phyloP scores from a whole-genome alignment of 2,797 vertebrate genomes.

The Anas acuta region DNA sequence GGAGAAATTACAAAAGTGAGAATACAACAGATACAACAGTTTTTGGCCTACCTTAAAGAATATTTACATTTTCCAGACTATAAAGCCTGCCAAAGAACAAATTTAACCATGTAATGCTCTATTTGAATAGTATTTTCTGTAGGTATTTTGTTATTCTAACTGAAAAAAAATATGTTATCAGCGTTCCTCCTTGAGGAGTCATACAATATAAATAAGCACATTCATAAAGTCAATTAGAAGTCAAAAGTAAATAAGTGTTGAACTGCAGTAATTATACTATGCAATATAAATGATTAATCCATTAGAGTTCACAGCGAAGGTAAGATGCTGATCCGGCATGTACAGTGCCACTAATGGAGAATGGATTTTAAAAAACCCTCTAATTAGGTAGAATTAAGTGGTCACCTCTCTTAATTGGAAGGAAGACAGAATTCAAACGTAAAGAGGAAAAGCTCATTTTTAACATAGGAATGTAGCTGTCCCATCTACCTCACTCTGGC shows the following conservation, averaged over 20 bases:
- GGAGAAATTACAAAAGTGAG: not conserved
- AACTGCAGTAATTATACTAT: constrained; percentile 39
- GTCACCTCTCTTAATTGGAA: constrained; percentile 30
- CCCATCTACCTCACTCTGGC: not conserved
- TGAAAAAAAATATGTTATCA: not conserved
- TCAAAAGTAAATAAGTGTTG: constrained; percentile 67
- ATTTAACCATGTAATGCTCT: rapidly evolving
- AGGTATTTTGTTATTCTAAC: not conserved
- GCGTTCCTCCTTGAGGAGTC: not conserved
- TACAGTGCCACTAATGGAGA: not conserved
- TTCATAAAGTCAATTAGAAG: constrained; percentile 61
- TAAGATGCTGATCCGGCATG: not conserved
- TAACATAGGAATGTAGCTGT: not conserved
- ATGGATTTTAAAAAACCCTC: not conserved
- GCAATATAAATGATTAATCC: constrained; percentile 42
- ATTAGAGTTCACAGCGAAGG: constrained; percentile 28
- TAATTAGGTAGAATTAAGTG: constrained; percentile 56
- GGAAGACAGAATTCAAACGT: not conserved
- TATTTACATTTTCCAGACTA: not conserved
- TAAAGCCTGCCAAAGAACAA: not conserved
- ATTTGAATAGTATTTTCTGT: not conserved
- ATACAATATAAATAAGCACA: constrained; percentile 20
- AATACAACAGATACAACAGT: not conserved
- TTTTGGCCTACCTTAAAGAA: not conserved
- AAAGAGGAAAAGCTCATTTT: not conserved